Conservation (phyloP, 2,888 invertebrate genomes). For the Nesidiocoris tenuis region DNA sequence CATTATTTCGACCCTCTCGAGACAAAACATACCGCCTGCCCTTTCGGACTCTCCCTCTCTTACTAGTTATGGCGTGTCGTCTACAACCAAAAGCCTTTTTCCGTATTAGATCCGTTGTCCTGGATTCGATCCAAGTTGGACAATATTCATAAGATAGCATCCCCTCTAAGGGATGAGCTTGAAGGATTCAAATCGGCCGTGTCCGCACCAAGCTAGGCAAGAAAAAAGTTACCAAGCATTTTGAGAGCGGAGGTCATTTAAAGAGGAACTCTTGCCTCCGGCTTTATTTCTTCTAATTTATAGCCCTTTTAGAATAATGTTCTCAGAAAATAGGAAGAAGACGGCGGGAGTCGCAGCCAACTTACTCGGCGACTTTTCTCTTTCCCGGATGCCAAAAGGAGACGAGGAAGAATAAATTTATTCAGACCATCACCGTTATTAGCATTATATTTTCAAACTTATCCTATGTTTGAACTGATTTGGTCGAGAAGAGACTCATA, state of each 20-base stretch:
- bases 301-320: neutral
- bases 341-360: neutral
- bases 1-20: no score
- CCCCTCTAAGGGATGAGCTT: neutral
- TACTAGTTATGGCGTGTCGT: no score
- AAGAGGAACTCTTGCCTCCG: neutral
- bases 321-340: neutral
- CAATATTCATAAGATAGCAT: constrained; percentile 11
- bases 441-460: no score
- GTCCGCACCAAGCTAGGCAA: neutral
- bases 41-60: no score
- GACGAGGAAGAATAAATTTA: no score
- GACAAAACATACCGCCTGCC: no score
- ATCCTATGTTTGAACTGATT: no score
- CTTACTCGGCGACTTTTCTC: neutral
- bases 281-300: constrained; percentile 3
- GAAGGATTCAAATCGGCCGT: no score
- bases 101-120: neutral
- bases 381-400: no score
- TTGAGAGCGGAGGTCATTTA: neutral
- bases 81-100: neutral
- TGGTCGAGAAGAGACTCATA: no score
- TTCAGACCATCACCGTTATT: no score
- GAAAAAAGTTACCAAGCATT: neutral
- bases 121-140: constrained; percentile 18